Base-by-base conservation (phyloP, 2,797 vertebrate genomes). In the Poecilia gillii region DNA sequence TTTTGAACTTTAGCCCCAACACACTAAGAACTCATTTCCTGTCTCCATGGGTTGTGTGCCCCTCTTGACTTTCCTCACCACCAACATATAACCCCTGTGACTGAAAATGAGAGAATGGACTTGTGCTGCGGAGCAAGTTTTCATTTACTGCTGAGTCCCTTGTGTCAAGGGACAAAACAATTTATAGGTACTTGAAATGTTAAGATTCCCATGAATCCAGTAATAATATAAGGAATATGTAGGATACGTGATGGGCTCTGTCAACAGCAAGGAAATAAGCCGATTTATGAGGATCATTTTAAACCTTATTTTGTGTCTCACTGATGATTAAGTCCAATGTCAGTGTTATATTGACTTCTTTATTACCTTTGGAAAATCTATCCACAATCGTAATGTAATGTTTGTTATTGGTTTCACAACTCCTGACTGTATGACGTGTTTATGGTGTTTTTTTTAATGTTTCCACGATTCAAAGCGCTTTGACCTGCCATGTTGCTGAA, bases 11-110 rank as follows among this genome's bases (percentile, higher is more conserved):
- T 28, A 77, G 49, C 62, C 75, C 77, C 16, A 77, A 81, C 83
- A 81, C 83, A 80, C 68, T 71, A 70, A 78, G 83, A 89, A 90
- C 82, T 88, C 43, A 86, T 90, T 89, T 88, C 84, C 86, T 86
- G 78, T 86, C 86, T 86, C 90, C 57, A 73, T 79, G 79, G 83
- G 84, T 75, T 45, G 71, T 46, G 83, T 49, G 59, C 64, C 73
- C 49, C 77, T 81, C 74, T 75, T 73, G 73, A 82, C 59, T 79
- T 74, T 72, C 68, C 79, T 80, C 47, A 76, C 74, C 68, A 66
- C 78, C 74, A 81, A 73, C 66, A 71, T 59, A 51, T 77, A 74
- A 79, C 75, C 36, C 43, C 23, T 31, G n/a, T 76, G 75, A 84
- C 31, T 78, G 47, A 77, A 72, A 82, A 70, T 20, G 59, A 66